Evolutionary conservation across 2,113 vertebrate species (phyloP), one percentile per base, ranked within the genome.

Genomic region (Epinephelus lanceolatus): DNA sequence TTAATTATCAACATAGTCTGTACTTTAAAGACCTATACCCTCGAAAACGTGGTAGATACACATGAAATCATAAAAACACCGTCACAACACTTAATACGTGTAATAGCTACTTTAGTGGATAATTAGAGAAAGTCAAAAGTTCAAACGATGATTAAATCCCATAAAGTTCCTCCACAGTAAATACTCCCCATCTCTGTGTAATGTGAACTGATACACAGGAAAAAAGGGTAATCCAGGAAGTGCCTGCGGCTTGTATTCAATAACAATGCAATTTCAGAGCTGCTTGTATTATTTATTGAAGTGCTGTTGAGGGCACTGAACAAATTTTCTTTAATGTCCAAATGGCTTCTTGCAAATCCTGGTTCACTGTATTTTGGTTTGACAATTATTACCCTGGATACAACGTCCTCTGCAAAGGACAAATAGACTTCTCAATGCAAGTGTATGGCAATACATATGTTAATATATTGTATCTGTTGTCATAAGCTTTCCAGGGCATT

Each of bases 231-330:
- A 80, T 85, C 60, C 21, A 63, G 60, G 66, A 86, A 62, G 49
- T 77, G 81, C 85, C 72, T 51, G 10, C 4, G 67, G 67, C 71
- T 62, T 59, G 23, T 62, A 74, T 86, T 76, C 71, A 85, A 77
- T 86, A 88, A 79, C 77, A 87, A 68, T 81, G 70, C 66, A 77
- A 88, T 87, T 88, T 85, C 81, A 57, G 40, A 71, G 71, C 74
- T 75, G 76, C 55, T 82, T 84, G 23, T 81, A 71, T 86, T 93
- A 92, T 85, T 90, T 84, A 92, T 86, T 80, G 60, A 80, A 85
- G 57, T 72, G 72, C 65, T 82, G 51, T 86, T 68, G 63, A 81
- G 83, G 81, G 70, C 63, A 74, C 68, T 78, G 79, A 88, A 80
- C 81, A 88, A 52, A 78, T 84, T 80, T 62, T 47, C 68, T 71